A percentile compares a stretch with the other conserved stretches of the same genome.
Evolutionary conservation across 2,797 vertebrate genomes (phyloP).

Genomic region (Trachurus trachurus): DNA sequence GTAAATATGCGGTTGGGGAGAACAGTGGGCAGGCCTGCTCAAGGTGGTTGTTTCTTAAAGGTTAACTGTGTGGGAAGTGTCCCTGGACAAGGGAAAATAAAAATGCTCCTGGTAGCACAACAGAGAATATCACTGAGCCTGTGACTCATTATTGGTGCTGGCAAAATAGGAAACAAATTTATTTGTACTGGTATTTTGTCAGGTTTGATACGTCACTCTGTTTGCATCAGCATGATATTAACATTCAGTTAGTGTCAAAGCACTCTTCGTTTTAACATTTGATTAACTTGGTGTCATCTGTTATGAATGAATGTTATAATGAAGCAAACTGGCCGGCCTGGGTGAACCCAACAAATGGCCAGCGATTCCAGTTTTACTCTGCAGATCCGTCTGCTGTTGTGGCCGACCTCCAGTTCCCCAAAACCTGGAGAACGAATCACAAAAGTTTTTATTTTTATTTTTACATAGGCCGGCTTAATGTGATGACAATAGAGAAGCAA

Average conservation of each 20-base stretch:
- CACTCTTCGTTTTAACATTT: background rate
- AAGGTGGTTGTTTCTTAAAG: constrained; percentile 44
- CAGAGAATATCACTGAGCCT: background rate
- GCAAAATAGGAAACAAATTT: background rate
- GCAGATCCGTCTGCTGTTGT: too few relatives aligned
- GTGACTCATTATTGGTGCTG: background rate
- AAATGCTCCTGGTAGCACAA: background rate
- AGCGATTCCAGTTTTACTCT: too few relatives aligned
- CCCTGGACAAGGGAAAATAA: background rate
- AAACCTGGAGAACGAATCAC: too few relatives aligned
- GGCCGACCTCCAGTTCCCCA: too few relatives aligned
- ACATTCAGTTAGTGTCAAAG: background rate
- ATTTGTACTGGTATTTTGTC: background rate
- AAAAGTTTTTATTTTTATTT: too few relatives aligned
- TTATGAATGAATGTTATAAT: too few relatives aligned
- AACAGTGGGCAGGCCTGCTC: constrained; percentile 39
- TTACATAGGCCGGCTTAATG: too few relatives aligned
- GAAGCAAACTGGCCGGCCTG: too few relatives aligned
- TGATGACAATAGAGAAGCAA: too few relatives aligned
- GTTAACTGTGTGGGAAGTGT: constrained; percentile 54
- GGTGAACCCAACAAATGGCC: too few relatives aligned
- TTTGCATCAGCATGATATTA: background rate
- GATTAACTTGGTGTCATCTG: background rate
- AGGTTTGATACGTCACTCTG: background rate
- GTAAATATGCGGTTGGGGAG: constrained; percentile 15